These are phyloP conservation scores for Cyanoramphus novaezelandiae DNA, from an alignment of 2,113 vertebrate species.

Conservation along the genomic window DNA sequence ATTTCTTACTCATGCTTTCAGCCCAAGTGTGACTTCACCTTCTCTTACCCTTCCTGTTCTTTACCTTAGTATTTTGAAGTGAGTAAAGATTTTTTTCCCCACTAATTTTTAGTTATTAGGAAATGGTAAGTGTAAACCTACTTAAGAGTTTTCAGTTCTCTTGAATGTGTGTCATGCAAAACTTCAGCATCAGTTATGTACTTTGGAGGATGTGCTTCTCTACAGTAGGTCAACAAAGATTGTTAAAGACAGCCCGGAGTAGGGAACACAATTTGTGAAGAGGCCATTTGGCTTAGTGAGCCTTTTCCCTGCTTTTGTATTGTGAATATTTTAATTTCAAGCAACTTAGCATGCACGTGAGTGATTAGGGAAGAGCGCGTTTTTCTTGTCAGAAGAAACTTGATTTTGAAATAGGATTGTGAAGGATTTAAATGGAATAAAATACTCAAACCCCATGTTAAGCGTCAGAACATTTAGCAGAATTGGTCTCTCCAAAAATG, in stretches of 20 bases:
- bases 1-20: constrained; percentile 10
- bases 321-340: neutral
- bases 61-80: neutral
- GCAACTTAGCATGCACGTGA: neutral
- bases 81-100: neutral
- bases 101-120: neutral
- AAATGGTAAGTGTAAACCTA: neutral
- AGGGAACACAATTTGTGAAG: neutral
- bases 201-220: neutral
- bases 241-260: neutral
- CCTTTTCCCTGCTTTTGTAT: neutral
- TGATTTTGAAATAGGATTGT: neutral
- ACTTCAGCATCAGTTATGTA: neutral
- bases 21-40: neutral
- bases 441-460: neutral
- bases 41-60: neutral
- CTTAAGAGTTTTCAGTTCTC: neutral
- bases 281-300: neutral
- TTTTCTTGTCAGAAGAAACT: neutral
- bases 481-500: neutral
- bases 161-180: neutral
- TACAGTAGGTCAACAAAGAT: neutral
- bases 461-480: neutral
- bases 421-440: neutral
- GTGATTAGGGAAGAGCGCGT: neutral